Evolutionary conservation across 2,888 invertebrate species (phyloP).

Genomic region (Microplitis manilae): DNA sequence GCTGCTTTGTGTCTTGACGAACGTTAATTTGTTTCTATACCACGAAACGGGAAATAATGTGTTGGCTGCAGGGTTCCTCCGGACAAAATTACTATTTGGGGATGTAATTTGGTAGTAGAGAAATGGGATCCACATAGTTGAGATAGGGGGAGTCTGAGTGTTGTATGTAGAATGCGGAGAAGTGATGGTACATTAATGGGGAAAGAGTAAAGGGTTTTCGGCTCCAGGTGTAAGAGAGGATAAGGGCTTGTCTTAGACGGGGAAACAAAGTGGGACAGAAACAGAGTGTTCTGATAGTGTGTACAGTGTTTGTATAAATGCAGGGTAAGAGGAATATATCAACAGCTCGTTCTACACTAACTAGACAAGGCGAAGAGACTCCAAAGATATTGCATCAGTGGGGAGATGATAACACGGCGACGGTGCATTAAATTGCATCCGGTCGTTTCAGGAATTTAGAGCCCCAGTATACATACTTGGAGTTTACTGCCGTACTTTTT

Average conservation of each 20-base stretch:
- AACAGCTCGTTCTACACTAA: conserved; percentile 70
- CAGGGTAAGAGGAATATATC: conserved; percentile 65
- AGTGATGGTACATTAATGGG: conserved; percentile 35
- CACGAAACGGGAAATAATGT: conserved; percentile 63
- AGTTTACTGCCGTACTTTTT: conserved; percentile 42
- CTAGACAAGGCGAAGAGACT: conserved; percentile 67
- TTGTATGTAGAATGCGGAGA: conserved; percentile 38
- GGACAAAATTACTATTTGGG: conserved; percentile 70
- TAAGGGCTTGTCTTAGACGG: conserved; percentile 24
- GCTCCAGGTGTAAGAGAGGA: conserved; percentile 39
- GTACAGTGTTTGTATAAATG: conserved; percentile 4
- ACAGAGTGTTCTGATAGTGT: conserved; percentile 16
- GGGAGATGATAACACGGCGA: conserved; percentile 65
- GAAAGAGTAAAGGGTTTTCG: conserved; percentile 43
- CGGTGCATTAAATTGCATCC: conserved; percentile 70
- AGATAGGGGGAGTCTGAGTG: conserved; percentile 44
- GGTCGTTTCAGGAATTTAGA: conserved; percentile 67
- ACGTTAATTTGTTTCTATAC: conserved; percentile 55
- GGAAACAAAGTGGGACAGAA: conserved; percentile 33
- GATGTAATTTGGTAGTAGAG: conserved; percentile 69
- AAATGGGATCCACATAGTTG: conserved; percentile 69
- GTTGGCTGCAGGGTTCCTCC: conserved; percentile 57
- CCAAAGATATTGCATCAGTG: conserved; percentile 70
- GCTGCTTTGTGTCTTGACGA: conserved; percentile 46
- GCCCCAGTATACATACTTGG: conserved; percentile 55